Base-by-base conservation (phyloP, 2,888 invertebrate genomes). In the Adelphocoris suturalis region DNA sequence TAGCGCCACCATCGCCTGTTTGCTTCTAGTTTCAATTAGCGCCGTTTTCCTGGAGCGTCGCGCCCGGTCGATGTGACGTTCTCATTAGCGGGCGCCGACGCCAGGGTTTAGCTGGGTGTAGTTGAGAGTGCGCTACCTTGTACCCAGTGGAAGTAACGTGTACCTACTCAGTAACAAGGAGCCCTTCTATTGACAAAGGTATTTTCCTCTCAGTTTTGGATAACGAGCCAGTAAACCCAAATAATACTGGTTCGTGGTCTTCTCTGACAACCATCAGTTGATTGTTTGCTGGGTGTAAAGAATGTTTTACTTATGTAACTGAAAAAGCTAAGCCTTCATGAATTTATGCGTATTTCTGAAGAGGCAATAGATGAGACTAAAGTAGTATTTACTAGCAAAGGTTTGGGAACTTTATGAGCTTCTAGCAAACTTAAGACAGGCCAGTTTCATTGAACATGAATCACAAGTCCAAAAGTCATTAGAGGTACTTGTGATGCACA, bases 11-110 rank as follows among this genome's bases (percentile, higher is more conserved):
- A 61, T 14, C 61, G 68, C 23, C 68, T 13, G 23, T 68, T 23
- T 68, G 23, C 23, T 68, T 9, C 68, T 68, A 23, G 68, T 68
- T 19, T 68, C 68, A 68, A 68, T 68, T 68, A 68, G 68, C 68
- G 68, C 68, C 68, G 68, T 68, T 68, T 68, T 68, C 68, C n/a
- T n/a, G n/a, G 14, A 57, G 57, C 57, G 57, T 7, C 57, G 37
- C 52, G 68, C 13, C 23, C 23, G 23, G 68, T 11, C 82, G 48
- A 52, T 82, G 82, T 82, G 82, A 52, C 82, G 82, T 82, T 82
- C 82, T 82, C 82, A 82, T 82, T 82, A 82, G 82, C 82, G 82
- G 23, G 5, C 23, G 19, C 7, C 57, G 57, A n/a, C 19, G 68
- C 0, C 5, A 19, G 23, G 68, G 19, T 23, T 52, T 11, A 3